Evolutionary conservation across 2,797 vertebrate species (phyloP).

Genomic region (Acanthurus leucopareius): DNA sequence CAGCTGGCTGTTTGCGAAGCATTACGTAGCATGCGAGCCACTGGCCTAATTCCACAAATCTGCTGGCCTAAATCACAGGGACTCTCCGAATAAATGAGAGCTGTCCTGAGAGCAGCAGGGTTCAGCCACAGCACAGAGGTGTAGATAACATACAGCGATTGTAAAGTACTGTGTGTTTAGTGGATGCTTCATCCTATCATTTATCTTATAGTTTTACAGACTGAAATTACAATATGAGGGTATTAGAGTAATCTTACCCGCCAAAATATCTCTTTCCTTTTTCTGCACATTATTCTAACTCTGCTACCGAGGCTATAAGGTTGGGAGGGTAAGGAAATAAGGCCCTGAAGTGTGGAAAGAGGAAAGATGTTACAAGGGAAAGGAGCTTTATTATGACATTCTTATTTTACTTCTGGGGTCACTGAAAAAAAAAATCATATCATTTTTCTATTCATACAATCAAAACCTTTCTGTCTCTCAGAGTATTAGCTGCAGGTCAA

Average conservation of each 20-base stretch:
- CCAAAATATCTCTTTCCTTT: constrained; percentile 18
- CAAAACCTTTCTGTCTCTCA: neutral
- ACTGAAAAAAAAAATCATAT: neutral
- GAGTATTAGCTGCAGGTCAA: constrained; percentile 24
- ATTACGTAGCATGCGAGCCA: constrained; percentile 76
- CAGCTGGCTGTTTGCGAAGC: constrained; percentile 67
- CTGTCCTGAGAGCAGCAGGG: constrained; percentile 67
- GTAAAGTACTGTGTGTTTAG: constrained; percentile 39
- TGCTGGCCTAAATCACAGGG: constrained; percentile 82
- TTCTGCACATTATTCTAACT: constrained; percentile 2
- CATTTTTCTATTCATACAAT: neutral
- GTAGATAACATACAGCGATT: constrained; percentile 60
- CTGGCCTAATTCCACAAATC: constrained; percentile 87
- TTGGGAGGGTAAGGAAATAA: neutral
- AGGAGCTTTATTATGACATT: neutral
- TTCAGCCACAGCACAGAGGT: constrained; percentile 66
- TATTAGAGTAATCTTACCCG: constrained; percentile 23
- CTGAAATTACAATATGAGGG: constrained; percentile 31
- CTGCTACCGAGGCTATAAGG: constrained; percentile 8
- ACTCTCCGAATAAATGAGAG: constrained; percentile 79
- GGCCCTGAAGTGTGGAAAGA: neutral
- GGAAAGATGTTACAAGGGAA: neutral
- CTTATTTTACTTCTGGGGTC: neutral
- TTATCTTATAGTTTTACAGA: constrained; percentile 46
- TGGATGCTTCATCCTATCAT: constrained; percentile 39